Evolutionary conservation across 1,140 invertebrate genomes (phyloP).

Genomic region (Magallana angulata): DNA sequence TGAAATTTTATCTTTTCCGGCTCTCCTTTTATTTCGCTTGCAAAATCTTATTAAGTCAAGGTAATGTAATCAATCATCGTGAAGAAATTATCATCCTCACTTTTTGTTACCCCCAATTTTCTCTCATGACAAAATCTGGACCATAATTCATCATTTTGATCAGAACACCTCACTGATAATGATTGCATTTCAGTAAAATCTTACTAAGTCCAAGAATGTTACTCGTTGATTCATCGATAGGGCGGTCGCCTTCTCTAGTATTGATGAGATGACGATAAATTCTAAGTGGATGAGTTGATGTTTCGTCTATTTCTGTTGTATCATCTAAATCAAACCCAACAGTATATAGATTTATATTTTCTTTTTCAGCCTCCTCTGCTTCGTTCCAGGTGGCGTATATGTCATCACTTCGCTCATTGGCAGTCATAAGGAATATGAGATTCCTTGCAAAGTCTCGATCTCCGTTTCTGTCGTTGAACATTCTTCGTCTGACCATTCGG

Average conservation of each 20-base stretch:
- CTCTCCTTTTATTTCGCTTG: too few relatives aligned
- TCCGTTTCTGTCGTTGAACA: constrained; percentile 70
- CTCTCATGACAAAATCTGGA: too few relatives aligned
- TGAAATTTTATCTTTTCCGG: too few relatives aligned
- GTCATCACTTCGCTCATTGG: constrained; percentile 64
- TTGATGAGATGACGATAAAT: constrained; percentile 60
- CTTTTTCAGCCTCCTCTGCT: constrained; percentile 63
- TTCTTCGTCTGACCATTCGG: constrained; percentile 64
- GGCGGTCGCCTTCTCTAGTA: background rate
- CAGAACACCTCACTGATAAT: too few relatives aligned
- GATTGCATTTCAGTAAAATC: background rate
- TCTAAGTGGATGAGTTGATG: constrained; percentile 63
- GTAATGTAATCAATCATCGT: too few relatives aligned
- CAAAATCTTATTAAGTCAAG: too few relatives aligned
- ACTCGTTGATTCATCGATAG: background rate
- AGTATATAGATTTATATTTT: constrained; percentile 65
- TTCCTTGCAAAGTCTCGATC: constrained; percentile 73
- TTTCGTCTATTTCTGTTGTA: constrained; percentile 65
- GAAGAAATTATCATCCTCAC: too few relatives aligned
- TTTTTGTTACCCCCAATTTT: too few relatives aligned
- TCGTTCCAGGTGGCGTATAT: constrained; percentile 54
- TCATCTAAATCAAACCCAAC: constrained; percentile 69
- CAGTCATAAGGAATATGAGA: constrained; percentile 70
- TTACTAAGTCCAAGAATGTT: background rate
- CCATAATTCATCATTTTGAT: too few relatives aligned